phyloP scores from a whole-genome alignment of 1,140 invertebrate species.

The Drosophila nasuta region DNA sequence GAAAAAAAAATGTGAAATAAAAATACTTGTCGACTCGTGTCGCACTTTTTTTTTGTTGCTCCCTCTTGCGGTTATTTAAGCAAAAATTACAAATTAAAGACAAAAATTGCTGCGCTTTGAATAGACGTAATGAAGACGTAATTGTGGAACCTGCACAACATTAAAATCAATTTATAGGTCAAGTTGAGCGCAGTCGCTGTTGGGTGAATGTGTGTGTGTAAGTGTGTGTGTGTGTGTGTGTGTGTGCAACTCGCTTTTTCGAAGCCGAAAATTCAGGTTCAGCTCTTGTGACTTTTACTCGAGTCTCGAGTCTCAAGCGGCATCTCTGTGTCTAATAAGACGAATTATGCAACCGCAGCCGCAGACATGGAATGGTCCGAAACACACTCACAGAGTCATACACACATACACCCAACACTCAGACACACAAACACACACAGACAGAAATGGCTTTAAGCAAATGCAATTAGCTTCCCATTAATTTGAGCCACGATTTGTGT shows the following conservation, averaged over 20 bases:
- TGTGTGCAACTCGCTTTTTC: constrained; percentile 51
- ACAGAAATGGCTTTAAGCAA: constrained; percentile 24
- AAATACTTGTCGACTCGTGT: constrained; percentile 38
- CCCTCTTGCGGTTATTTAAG: constrained; percentile 4
- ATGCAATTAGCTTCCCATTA: constrained; percentile 59
- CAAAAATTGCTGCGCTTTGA: constrained; percentile 22
- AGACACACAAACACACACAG: not conserved
- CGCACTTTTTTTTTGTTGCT: constrained; percentile 37
- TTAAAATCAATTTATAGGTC: constrained; percentile 82
- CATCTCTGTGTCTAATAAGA: constrained; percentile 77
- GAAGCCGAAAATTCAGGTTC: constrained; percentile 73
- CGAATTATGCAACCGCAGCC: constrained; percentile 63
- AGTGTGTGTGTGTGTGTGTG: constrained; percentile 32
- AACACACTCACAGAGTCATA: constrained; percentile 15
- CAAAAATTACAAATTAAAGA: constrained; percentile 46
- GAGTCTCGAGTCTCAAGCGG: constrained; percentile 33
- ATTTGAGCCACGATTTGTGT: constrained; percentile 16
- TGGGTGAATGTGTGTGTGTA: constrained; percentile 18
- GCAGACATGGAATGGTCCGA: constrained; percentile 26
- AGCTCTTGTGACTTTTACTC: constrained; percentile 65
- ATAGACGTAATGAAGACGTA: constrained; percentile 44
- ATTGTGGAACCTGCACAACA: constrained; percentile 76
- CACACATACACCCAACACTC: constrained; percentile 4
- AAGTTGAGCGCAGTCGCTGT: constrained; percentile 65
- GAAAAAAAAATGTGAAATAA: not conserved